Evolutionary conservation across 2,797 vertebrate genomes (phyloP), one percentile per base, ranked within the genome.

Genomic region (Melanitta fusca): DNA sequence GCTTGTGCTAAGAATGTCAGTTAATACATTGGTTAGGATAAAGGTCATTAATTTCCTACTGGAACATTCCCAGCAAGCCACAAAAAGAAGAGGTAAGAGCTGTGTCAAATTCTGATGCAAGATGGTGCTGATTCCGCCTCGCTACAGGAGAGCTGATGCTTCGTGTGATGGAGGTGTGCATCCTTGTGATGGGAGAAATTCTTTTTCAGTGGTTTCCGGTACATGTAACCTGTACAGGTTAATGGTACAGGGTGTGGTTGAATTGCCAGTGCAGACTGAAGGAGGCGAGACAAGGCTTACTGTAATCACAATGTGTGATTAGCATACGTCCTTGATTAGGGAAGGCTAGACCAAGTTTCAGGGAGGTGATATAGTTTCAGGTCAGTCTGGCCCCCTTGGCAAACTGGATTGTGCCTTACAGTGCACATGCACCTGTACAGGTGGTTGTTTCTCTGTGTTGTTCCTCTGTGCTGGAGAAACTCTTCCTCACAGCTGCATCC

Each of bases 1-100:
- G 38, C 43, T 49, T 79, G 28, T 34, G 14, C 20, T 41, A 10
- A 18, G 17, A 41, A 4, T 34, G 1, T 17, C 2, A 1, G 27
- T 68, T 77, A 30, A 39, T 19, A 4, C 2, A 8, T 58, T 8
- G 19, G 3, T 68, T 38, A 10, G 10, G 7, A 10, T 14, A 4
- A 77, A 51, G 38, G 28, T 28, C 24, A 39, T 10, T 83, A 5
- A 0, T 88, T 85, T 83, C 58, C 13, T 25, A 5, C 28, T 53
- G n/a, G 30, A 54, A 24, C 0, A 0, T 24, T 61, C n/a, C 13
- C 19, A 39, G 2, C 6, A 28, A 53, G 36, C 72, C 36, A 18
- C 34, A 36, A 43, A 47, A 36, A 49, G 45, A 43, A 24, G 60
- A 60, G 19, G 4, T 5, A 19, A 72, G 38, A 83, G 60, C 49